Base-by-base conservation (phyloP, 2,113 vertebrate genomes). In the Mormyrus iriodes region DNA sequence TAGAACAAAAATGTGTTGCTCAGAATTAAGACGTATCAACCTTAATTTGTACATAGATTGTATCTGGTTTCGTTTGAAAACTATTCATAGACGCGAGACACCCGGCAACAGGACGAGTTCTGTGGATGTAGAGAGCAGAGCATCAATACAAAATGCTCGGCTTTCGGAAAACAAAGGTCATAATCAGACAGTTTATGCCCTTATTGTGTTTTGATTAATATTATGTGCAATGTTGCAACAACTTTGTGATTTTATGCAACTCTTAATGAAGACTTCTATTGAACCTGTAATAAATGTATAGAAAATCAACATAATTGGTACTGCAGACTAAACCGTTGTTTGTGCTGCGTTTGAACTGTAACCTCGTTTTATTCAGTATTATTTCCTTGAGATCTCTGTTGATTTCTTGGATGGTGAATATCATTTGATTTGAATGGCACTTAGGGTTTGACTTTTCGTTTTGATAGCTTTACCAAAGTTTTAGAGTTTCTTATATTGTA, bases 171-270 rank as follows among this genome's bases (percentile, higher is more conserved):
- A 91, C 90, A 94, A 92, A 94, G 93, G 95, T 93, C 93, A 94
- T 93, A 93, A 95, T 93, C 94, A 94, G 94, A 95, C 93, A 96
- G 96, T 96, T 95, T 96, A 96, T 96, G 95, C 95, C 96, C 96
- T 97, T 95, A 93, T 93, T 89, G 85, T 86, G 85, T 85, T 93
- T 96, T 96, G 95, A 96, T 97, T 96, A 95, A 94, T 96, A 96
- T 95, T 95, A 95, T 97, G 96, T 86, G 85, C 85, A 86, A 53
- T 86, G 85, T 86, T 86, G 85, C 85, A 86, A 21, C 96, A 96
- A 97, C 95, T 97, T 97, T 96, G 96, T 96, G 96, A 96, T 96
- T 97, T 97, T 97, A 96, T 96, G 96, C 96, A 97, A 96, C 96
- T 91, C 89, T 96, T 85, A 21, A 97, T 96, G 96, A 96, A 95